Base-by-base conservation (phyloP, 2,797 vertebrate species). In the Sebastes itinus region DNA sequence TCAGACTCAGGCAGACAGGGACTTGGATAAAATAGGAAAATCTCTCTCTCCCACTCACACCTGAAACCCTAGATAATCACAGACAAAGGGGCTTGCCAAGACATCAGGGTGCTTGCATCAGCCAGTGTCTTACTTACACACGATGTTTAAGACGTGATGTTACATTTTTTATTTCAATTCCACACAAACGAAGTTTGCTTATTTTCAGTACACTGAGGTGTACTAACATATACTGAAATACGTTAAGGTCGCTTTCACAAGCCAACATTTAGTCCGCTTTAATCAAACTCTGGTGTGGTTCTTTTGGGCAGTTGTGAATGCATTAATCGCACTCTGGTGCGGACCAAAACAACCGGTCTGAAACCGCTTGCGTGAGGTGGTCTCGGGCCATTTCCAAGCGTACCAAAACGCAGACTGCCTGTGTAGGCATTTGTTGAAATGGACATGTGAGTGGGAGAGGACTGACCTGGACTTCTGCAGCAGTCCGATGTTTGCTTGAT, bases 91-190 rank as follows among this genome's bases (percentile, higher is more conserved):
- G 87, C 91, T 92, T 92, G 91, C 92, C 80, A 81, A 92, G 83
- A 89, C 87, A 84, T 90, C 74, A 52, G 84, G 74, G 20, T 87
- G 78, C 78, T 95, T 95, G 89, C 92, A 91, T 95, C 92, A 94
- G 86, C 86, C 83, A 42, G 23, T 72, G 81, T 83, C 82, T 86
- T 81, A 83, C 83, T 88, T 80, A 75, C 70, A 81, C 84, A 73
- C 59, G 42, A 80, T 78, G 89, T 86, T 87, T 74, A 79, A 85
- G 73, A 86, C 73, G 76, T 90, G 89, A 79, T 75, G 49, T 42
- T 82, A 78, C 71, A 82, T 89, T 80, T 88, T 81, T 87, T 75
- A 88, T 86, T 86, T 70, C 14, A 81, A 4, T 67, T 85, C 22
- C 49, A 28, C 42, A 77, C 33, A 84, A 86, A 83, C 35, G 32